These are phyloP conservation scores for Sycophila texana DNA, from an alignment of 2,888 invertebrate genomes.

Conservation along the genomic window DNA sequence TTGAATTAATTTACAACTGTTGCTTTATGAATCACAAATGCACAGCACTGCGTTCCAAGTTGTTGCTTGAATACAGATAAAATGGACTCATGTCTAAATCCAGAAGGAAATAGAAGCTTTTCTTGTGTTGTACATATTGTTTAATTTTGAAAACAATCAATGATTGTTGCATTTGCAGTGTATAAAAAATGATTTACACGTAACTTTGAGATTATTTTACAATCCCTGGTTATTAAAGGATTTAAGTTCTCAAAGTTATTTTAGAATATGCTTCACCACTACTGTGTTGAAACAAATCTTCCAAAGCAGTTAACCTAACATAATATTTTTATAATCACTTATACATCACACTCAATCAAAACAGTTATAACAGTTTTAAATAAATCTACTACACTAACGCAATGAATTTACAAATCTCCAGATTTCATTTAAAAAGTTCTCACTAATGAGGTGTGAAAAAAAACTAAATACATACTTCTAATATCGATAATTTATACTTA, in stretches of 20 bases:
- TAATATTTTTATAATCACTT: conserved; percentile 31
- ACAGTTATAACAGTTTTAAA: conserved; percentile 5
- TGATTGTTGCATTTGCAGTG: conserved; percentile 36
- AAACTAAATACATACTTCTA: no score
- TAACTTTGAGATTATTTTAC: conserved; percentile 37
- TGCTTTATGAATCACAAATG: conserved; percentile 41
- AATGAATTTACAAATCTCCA: conserved; percentile 10
- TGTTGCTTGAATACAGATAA: conserved; percentile 31
- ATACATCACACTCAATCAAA: conserved; percentile 21
- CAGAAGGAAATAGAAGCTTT: conserved; percentile 51
- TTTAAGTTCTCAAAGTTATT: conserved; percentile 45
- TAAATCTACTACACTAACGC: conserved; percentile 16
- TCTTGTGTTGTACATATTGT: conserved; percentile 21
- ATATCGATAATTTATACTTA: conserved; percentile 62
- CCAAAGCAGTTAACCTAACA: conserved; percentile 41
- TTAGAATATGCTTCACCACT: conserved; percentile 38
- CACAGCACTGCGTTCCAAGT: conserved; percentile 47
- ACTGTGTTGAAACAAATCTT: conserved; percentile 40
- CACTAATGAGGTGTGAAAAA: no score
- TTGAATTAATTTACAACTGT: conserved; percentile 29
- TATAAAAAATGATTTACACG: conserved; percentile 24
- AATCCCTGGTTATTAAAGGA: conserved; percentile 45
- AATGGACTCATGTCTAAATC: conserved; percentile 46
- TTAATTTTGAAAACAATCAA: conserved; percentile 49
- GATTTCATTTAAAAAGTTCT: not conserved